Evolutionary conservation across 1,140 invertebrate genomes (phyloP).

Genomic region (Drosophila erecta): DNA sequence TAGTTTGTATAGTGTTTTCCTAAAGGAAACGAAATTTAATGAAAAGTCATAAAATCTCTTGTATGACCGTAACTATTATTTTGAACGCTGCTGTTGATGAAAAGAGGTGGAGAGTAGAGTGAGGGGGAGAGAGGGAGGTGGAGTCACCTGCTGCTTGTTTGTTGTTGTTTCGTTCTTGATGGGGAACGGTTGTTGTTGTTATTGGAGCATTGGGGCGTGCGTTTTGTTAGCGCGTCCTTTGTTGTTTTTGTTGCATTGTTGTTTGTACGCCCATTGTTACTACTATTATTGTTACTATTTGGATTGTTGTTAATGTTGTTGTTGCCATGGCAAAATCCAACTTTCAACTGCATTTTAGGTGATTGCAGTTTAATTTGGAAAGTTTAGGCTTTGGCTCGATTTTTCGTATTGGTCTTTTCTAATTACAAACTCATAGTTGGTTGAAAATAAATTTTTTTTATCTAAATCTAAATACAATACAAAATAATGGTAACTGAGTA

Average conservation of each 20-base stretch:
- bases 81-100: background rate
- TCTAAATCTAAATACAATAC: background rate
- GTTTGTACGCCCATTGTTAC: slow-evolving; percentile 26
- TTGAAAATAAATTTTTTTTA: no score
- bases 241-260: slow-evolving; percentile 37
- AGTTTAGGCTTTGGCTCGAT: slow-evolving; percentile 27
- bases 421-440: slow-evolving; percentile 21
- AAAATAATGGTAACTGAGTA: background rate
- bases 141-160: slow-evolving; percentile 42
- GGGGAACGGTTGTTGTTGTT: slow-evolving; percentile 39
- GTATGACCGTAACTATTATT: background rate
- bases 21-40: background rate
- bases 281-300: slow-evolving; percentile 23
- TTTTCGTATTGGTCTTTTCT: slow-evolving; percentile 15
- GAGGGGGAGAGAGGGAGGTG: background rate
- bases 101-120: background rate
- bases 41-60: background rate
- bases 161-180: slow-evolving; percentile 40
- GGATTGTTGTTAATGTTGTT: slow-evolving; percentile 49
- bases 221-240: slow-evolving; percentile 77
- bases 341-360: slow-evolving; percentile 56
- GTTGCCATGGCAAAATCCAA: slow-evolving; percentile 63
- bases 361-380: slow-evolving; percentile 51
- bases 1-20: no score
- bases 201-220: slow-evolving; percentile 69